Evolutionary conservation across 2,113 vertebrate species (phyloP), one percentile per base, ranked within the genome.

Genomic region (Ciconia stormi): DNA sequence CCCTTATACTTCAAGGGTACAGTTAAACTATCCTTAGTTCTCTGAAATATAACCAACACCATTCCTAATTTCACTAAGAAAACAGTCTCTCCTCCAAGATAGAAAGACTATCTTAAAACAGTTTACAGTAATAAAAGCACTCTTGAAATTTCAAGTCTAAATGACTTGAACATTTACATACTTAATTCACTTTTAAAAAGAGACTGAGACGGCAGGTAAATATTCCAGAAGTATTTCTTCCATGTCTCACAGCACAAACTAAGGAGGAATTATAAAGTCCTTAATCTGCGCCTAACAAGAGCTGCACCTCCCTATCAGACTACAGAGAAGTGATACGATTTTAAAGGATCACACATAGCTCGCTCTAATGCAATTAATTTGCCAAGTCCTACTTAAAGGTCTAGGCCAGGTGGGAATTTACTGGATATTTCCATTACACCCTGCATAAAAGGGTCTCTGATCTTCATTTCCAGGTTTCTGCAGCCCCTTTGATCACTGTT

Each of bases 351-450:
- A 50, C 56, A 89, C 53, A 63, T 6, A 87, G 71, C n/a, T 19
- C 16, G 55, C 83, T 65, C 73, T 80, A 91, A 53, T 30, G 77
- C 93, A 95, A 95, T 85, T 93, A 91, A 93, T 85, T 93, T 95
- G 81, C 87, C 67, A 87, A 85, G 94, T 94, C 69, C 94, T 94
- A 85, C 87, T 93, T 94, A 95, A 94, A 93, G 87, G 91, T 82
- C 74, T 82, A 91, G 83, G 93, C 53, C 89, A 91, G 87, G 62
- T 82, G 84, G 93, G 95, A 97, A 96, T 90, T 95, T 36, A 88
- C 46, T 87, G 84, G 93, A 6, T 88, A 89, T 80, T 95, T 94
- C 63, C 89, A 95, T 96, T 89, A 94, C 78, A 87, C 67, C 58
- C 50, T 63, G 70, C 73, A 89, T 95, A 93, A 95, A 94, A 93